A percentile compares a stretch with the other conserved stretches of the same genome.
Evolutionary conservation across 2,888 invertebrate species (phyloP).

Genomic region (Chrysodeixis includens): DNA sequence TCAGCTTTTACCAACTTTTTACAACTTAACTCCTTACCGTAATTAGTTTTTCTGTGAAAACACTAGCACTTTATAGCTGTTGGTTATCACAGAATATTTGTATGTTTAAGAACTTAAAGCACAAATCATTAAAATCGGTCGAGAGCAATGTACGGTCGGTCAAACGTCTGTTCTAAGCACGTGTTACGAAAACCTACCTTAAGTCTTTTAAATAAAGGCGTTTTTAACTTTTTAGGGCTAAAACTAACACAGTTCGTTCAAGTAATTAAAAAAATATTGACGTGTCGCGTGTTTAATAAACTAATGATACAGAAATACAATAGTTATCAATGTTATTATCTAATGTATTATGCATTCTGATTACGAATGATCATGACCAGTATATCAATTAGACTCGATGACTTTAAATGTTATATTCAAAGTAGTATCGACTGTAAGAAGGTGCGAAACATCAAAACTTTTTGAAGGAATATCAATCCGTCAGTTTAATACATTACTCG

Average conservation of each 20-base stretch:
- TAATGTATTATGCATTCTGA: no score
- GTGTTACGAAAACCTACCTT: neutral
- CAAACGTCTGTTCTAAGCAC: neutral
- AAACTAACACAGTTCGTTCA: no score
- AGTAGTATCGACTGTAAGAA: neutral
- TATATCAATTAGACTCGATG: neutral
- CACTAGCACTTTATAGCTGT: slow-evolving; percentile 5
- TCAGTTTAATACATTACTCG: slow-evolving; percentile 5
- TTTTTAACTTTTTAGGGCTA: neutral
- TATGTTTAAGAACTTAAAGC: neutral
- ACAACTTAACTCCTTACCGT: neutral
- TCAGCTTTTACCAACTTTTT: slow-evolving; percentile 30
- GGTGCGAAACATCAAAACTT: neutral
- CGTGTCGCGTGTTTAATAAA: neutral
- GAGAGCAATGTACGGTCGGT: neutral
- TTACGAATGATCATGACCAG: no score
- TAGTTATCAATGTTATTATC: no score
- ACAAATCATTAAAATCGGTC: neutral
- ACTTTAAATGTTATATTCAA: neutral
- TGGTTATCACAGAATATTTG: neutral
- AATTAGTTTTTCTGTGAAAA: slow-evolving; percentile 19
- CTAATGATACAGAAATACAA: neutral
- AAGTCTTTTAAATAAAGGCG: neutral
- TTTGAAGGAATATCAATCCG: slow-evolving; percentile 15
- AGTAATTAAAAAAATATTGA: neutral